These are phyloP conservation scores for Neoascia interrupta DNA, from an alignment of 2,888 invertebrate species.

Conservation along the genomic window DNA sequence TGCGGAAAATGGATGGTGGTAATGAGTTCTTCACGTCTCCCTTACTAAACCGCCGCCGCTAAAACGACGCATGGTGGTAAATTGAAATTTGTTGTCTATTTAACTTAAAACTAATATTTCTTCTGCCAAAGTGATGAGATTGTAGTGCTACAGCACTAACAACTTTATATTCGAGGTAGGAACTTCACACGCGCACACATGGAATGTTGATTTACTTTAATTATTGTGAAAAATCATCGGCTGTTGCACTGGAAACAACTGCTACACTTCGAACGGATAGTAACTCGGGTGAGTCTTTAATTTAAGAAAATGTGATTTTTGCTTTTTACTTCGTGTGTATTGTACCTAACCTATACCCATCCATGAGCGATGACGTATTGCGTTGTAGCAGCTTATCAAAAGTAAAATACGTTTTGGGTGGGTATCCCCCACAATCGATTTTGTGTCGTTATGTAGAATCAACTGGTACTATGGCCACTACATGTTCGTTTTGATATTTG, in stretches of 20 bases:
- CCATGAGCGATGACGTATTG: too few relatives aligned
- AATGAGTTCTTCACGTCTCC: conserved; percentile 36
- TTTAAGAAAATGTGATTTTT: neutral
- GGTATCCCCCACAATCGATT: too few relatives aligned
- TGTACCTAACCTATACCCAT: too few relatives aligned
- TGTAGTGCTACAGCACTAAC: conserved; percentile 43
- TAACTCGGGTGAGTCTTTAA: conserved; percentile 42
- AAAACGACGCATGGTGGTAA: conserved; percentile 74
- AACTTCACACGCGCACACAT: conserved; percentile 21
- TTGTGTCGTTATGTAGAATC: too few relatives aligned
- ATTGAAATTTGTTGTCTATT: conserved; percentile 71
- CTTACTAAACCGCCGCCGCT: conserved; percentile 10
- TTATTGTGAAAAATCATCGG: conserved; percentile 25
- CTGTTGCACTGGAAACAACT: conserved; percentile 20
- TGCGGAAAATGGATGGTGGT: conserved; percentile 43
- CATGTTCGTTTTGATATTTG: too few relatives aligned
- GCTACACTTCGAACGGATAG: conserved; percentile 1
- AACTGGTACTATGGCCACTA: too few relatives aligned
- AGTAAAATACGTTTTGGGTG: too few relatives aligned
- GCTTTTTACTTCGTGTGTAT: neutral
- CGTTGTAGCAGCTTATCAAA: too few relatives aligned
- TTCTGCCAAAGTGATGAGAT: conserved; percentile 64
- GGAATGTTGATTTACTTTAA: conserved; percentile 61
- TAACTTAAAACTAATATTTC: conserved; percentile 60
- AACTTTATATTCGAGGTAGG: conserved; percentile 28